These are phyloP conservation scores for Ridgeia piscesae DNA, from an alignment of 1,140 invertebrate genomes.

Conservation along the genomic window DNA sequence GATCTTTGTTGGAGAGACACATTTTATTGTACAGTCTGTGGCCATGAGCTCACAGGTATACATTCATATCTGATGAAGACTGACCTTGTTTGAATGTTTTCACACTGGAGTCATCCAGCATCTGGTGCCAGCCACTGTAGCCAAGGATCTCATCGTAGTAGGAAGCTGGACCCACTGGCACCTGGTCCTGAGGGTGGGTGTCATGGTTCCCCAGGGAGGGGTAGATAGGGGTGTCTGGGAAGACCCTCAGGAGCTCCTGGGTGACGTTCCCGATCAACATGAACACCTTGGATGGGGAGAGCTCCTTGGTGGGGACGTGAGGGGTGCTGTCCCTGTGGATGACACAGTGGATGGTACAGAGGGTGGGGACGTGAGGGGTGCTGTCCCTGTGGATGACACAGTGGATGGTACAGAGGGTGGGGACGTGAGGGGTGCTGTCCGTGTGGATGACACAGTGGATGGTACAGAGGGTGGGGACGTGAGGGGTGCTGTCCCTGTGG, in stretches of 20 bases:
- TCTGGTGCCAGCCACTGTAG: slow-evolving; percentile 42
- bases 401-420: neutral
- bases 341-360: neutral
- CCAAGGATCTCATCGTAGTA: slow-evolving; percentile 45
- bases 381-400: neutral
- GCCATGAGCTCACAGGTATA: too few species aligned
- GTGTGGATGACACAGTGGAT: too few species aligned
- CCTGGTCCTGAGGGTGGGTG: slow-evolving; percentile 37
- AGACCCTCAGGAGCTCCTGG: slow-evolving; percentile 27
- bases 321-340: slow-evolving; percentile 7
- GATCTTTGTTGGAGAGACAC: too few species aligned
- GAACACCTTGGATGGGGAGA: slow-evolving; percentile 13
- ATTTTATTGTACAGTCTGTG: too few species aligned
- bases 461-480: too few species aligned
- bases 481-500: too few species aligned
- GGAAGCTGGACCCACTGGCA: slow-evolving; percentile 14
- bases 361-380: too few species aligned
- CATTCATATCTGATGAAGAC: too few species aligned
- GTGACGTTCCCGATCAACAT: slow-evolving; percentile 9
- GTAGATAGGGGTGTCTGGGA: slow-evolving; percentile 40
- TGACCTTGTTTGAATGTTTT: slow-evolving; percentile 29
- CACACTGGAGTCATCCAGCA: slow-evolving; percentile 35
- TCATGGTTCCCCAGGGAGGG: slow-evolving; percentile 57
- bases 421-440: too few species aligned
- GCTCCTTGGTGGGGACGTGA: neutral